A percentile compares a stretch with the other conserved stretches of the same genome.
These are phyloP conservation scores for Amyelois transitella DNA, from an alignment of 1,140 invertebrate species.

Conservation along the genomic window DNA sequence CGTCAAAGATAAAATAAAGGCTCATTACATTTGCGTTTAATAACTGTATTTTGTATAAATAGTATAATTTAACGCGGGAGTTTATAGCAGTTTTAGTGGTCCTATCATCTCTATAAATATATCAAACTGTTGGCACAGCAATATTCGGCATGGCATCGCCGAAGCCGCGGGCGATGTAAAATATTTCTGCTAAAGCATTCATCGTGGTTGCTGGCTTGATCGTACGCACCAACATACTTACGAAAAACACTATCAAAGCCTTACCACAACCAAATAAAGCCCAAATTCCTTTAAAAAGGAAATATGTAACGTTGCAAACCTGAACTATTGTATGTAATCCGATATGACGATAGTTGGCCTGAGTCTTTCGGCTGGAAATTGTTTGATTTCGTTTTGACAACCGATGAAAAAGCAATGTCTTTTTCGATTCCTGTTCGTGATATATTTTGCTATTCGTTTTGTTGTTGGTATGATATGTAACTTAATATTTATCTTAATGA, in stretches of 20 bases:
- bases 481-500: neutral
- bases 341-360: slow-evolving; percentile 55
- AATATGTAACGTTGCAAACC: slow-evolving; percentile 38
- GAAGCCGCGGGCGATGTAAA: slow-evolving; percentile 66
- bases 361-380: slow-evolving; percentile 47
- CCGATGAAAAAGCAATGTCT: slow-evolving; percentile 18
- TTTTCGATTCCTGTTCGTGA: slow-evolving; percentile 5
- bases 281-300: slow-evolving; percentile 19
- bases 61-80: neutral
- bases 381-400: slow-evolving; percentile 50
- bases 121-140: slow-evolving; percentile 63
- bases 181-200: slow-evolving; percentile 73
- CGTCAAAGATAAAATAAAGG: too few species aligned
- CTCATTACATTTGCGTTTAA: neutral
- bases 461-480: neutral
- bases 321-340: slow-evolving; percentile 59
- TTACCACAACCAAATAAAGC: slow-evolving; percentile 27
- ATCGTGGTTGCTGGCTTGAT: slow-evolving; percentile 66
- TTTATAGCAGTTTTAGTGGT: slow-evolving; percentile 9
- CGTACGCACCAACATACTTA: slow-evolving; percentile 50
- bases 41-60: neutral
- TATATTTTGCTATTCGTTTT: neutral
- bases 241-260: slow-evolving; percentile 18
- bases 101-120: slow-evolving; percentile 40
- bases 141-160: slow-evolving; percentile 57